Evolutionary conservation across 2,113 vertebrate species (phyloP), one percentile per base, ranked within the genome.

Genomic region (Petaurus breviceps): DNA sequence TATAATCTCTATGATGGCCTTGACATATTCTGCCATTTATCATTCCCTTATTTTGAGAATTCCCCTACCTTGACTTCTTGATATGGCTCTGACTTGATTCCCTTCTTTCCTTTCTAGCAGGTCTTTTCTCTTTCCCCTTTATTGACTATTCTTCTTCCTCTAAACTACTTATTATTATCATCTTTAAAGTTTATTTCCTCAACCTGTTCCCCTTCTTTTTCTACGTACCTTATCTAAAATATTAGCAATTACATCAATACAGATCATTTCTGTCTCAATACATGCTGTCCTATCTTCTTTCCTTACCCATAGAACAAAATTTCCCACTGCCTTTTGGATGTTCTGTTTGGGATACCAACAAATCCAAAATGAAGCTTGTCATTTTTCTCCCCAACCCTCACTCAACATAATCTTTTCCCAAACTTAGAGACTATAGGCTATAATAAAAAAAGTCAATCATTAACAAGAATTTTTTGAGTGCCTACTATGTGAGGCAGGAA

Each of bases 11-110:
- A 84, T 43, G 37, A 43, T 43, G 37, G 0, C 1, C 23, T 7
- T 43, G 68, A 43, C 37, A 22, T 43, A 43, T 84, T 16, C n/a
- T 43, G 23, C 68, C 68, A 84, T 43, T 84, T 84, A 2, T 43
- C 68, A 84, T 84, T 84, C n/a, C 10, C 92, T 53, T 57, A 12
- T 51, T 93, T 96, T 96, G 37, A 92, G 50, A 28, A 95, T 77
- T 52, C 37, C 14, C 47, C 92, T 46, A 2, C 94, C 90, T 68
- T 55, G 93, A 90, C 49, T 51, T 90, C 9, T 37, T 92, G 84
- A 57, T 90, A 12, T n/a, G 55, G 47, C 28, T 94, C 90, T 90
- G 89, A 92, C 31, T 49, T 31, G 91, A 19, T 84, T 43, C 25
- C 92, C 43, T 1, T 92, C 43, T 2, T 93, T 93, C 94, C 23